Evolutionary conservation across 2,797 vertebrate genomes (phyloP), one percentile per base, ranked within the genome.

Genomic region (Orientallactaga sibirica): DNA sequence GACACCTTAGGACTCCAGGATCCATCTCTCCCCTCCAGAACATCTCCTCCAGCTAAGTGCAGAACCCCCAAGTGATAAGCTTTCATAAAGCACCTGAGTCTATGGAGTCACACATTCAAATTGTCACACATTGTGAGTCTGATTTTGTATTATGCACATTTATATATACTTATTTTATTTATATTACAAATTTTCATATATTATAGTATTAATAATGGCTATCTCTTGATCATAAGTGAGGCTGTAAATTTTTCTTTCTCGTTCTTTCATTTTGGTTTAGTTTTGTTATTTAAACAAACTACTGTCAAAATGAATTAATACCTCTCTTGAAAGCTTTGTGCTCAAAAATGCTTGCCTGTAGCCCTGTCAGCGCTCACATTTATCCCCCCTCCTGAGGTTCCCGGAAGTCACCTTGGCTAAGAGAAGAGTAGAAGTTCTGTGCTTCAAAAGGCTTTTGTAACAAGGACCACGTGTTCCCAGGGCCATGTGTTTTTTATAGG

Each of bases 271-370:
- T 29, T 16, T 33, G 33, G n/a, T 67, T 91, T 75, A 15, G 64
- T 74, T 91, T 86, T 81, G 0, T 62, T 67, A 81, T 58, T 75
- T 83, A 82, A 94, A 76, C 62, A n/a, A 52, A 91, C 41, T 74
- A 48, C 0, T 64, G 15, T 70, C 24, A 81, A 88, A 93, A 90
- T 73, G 52, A 37, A 52, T 27, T 88, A 62, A 68, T 5, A 43
- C 4, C 5, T 76, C 19, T 29, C 86, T 66, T 84, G 24, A 75
- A 61, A 73, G 37, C 20, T 84, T 81, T 70, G 27, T 37, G 20
- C 55, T 29, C 43, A 41, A 41, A 41, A 92, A 67, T 37, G 22
- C 75, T 66, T 29, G 19, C 41, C 66, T n/a, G 55, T 43, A 5
- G 4, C 2, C 19, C 70, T 41, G 4, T 68, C 12, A 5, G 25